Evolutionary conservation across 2,113 vertebrate genomes (phyloP), one percentile per base, ranked within the genome.

Genomic region (Toxotes jaculatrix): DNA sequence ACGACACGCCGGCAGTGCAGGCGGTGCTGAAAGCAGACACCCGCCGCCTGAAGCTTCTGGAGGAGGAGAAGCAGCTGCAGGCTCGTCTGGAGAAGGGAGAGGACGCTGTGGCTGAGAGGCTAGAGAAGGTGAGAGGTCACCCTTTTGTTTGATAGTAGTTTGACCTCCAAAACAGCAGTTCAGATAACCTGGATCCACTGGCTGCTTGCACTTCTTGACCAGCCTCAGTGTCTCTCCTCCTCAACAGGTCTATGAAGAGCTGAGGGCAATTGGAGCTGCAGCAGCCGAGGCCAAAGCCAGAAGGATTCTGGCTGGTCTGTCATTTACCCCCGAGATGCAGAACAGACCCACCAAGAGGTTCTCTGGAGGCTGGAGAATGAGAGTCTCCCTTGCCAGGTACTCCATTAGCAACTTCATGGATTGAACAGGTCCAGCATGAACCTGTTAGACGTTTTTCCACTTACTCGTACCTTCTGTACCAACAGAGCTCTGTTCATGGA

Each of bases 291-390:
- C 97, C 40, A 98, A 98, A 73, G 97, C 97, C 0, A 93, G 97
- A 0, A 88, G 97, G 40, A 98, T 98, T 87, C 86, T 98, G 88
- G 97, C 97, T 0, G 97, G 97, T 87, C 82, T 98, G 66, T 95
- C 96, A 0, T 98, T 98, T 3, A 98, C 97, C 40, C 92, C 97
- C 0, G 97, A 98, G 87, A 98, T 98, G 97, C 97, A 98, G 92
- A 97, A 96, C 85, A 90, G 97, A 84, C 90, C 97, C 31, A 98
- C 97, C 4, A 96, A 96, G 90, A 97, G 97, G 90, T 98, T 98
- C 88, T 98, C 97, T 0, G 97, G 97, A 38, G 97, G 97, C 1
- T 98, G 97, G 97, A 95, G 97, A 27, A 98, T 98, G 97, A 96
- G 97, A 59, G 97, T 98, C 14, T 98, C 97, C 0, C 89, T 98